Conservation (phyloP, 2,113 vertebrate species). For the Ochotona princeps region DNA sequence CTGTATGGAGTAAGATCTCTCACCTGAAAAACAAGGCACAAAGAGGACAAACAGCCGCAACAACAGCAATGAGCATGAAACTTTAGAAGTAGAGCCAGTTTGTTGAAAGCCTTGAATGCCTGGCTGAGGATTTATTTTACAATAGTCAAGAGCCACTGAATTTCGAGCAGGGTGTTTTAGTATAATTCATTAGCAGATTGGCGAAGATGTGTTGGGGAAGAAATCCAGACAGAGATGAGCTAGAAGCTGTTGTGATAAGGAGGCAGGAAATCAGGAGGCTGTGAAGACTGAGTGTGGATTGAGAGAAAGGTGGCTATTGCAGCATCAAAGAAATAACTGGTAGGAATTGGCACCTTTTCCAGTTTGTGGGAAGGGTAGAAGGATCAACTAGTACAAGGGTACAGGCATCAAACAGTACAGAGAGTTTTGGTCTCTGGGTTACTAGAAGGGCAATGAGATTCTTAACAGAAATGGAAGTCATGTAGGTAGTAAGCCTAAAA, state of each 20-base stretch:
- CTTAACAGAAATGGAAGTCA: slow-evolving; percentile 30
- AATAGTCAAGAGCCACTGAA: background rate
- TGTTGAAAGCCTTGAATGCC: background rate
- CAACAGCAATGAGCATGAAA: background rate
- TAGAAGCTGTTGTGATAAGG: background rate
- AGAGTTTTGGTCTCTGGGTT: background rate
- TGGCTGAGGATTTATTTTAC: background rate
- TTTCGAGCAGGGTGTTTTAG: background rate
- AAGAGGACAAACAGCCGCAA: background rate
- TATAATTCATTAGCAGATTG: background rate
- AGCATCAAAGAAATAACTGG: slow-evolving; percentile 13
- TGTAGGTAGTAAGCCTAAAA: background rate
- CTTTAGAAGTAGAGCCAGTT: background rate
- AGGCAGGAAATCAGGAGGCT: background rate
- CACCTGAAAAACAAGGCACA: background rate
- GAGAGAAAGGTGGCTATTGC: background rate
- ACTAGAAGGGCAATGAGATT: background rate
- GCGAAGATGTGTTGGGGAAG: background rate
- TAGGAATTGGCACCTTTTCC: background rate
- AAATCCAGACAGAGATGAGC: background rate
- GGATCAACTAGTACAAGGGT: too few relatives aligned
- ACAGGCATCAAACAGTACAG: background rate
- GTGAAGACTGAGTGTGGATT: background rate
- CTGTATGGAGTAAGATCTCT: background rate
- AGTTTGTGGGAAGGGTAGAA: background rate